Evolutionary conservation across 1,140 invertebrate species (phyloP), one percentile per base, ranked within the genome.

Genomic region (Polyergus mexicanus): DNA sequence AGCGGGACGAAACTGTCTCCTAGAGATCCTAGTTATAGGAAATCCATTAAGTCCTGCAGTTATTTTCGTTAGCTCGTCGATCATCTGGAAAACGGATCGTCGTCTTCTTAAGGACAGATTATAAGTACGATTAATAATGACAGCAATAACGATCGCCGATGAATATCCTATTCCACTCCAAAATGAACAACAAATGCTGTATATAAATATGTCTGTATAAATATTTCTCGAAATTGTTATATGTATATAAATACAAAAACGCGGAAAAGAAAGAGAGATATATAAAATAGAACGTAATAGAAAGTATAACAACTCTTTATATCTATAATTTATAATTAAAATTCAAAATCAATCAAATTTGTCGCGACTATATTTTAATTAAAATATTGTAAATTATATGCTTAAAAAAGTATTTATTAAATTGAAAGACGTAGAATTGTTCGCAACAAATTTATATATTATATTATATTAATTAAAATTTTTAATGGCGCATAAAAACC

Each of bases 31-130:
- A 65, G 38, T 76, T 85, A 77, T 77, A 87, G 83, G 84, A 87
- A 85, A 85, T 86, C 84, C 75, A 85, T 87, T 87, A 86, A 85
- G 72, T 38, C 28, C 22, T 28, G 66, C 83, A 78, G 44, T 77
- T 58, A 86, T 86, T 85, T 80, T 68, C 71, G 86, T 68, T 56
- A 65, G 77, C 58, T 76, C 83, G 62, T 85, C 83, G 80, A 84
- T 84, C 56, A 66, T 60, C 32, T 44, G 28, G 19, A 44, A 65
- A 84, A 41, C 65, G 54, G 19, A 56, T 35, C 35, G 56, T 41
- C 54, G 44, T n/a, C 25, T 44, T 32, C 32, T 44, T 47, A 35
- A 69, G 56, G 22, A 4, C 22, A 25, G 65, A 84, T 77, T 54
- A 77, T 58, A 63, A 62, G 74, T 25, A 25, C 72, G 41, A 60